Evolutionary conservation across 1,140 invertebrate species (phyloP).

Genomic region (Acromyrmex echinatior): DNA sequence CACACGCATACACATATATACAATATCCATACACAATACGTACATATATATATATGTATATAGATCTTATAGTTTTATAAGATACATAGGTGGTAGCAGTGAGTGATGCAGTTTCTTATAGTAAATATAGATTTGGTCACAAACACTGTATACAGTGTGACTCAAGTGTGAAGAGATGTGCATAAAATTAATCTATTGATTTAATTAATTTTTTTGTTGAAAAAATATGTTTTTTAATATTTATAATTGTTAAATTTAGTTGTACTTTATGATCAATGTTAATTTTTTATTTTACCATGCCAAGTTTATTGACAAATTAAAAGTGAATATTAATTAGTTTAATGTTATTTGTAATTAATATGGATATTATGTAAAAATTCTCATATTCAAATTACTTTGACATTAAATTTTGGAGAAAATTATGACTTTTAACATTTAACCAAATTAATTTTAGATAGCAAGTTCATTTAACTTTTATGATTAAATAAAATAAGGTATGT

Average conservation of each 20-base stretch:
- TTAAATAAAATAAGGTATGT: background rate
- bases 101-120: constrained; percentile 48
- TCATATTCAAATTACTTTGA: background rate
- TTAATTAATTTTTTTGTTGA: background rate
- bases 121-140: constrained; percentile 71
- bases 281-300: background rate
- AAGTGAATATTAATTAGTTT: constrained; percentile 25
- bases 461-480: constrained; percentile 52
- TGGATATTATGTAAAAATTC: constrained; percentile 2
- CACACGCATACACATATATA: background rate
- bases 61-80: constrained; percentile 37
- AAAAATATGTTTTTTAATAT: background rate
- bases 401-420: background rate
- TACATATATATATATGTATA: background rate
- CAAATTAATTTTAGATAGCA: background rate
- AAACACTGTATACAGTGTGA: constrained; percentile 36
- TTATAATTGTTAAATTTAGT: constrained; percentile 10
- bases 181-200: constrained; percentile 10
- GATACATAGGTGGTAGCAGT: constrained; percentile 62
- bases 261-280: background rate
- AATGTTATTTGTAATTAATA: background rate
- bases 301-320: constrained; percentile 15
- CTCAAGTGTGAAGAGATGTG: background rate
- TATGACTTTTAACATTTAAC: background rate
- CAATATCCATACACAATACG: background rate